Base-by-base conservation (phyloP, 1,140 invertebrate species). In the Trypoxylus dichotomus region DNA sequence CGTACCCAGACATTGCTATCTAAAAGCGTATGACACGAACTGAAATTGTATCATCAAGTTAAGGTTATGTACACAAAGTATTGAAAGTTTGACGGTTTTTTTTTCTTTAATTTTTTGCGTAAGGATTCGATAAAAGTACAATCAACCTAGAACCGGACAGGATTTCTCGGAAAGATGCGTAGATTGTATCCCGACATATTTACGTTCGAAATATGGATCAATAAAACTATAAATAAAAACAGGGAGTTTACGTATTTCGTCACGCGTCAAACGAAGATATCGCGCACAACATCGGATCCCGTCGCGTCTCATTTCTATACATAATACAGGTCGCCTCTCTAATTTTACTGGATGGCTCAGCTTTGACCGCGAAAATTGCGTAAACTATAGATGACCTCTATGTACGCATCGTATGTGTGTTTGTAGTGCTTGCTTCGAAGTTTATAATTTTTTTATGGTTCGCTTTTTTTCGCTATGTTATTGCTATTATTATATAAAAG, bases 401-500 rank as follows among this genome's bases (percentile, higher is more conserved):
- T 54, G 19, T 54, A 54, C 47, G 15, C 47, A 7, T 54, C 15
- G 47, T 15, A 19, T 54, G 19, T 54, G 47, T 54, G 19, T 54
- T 54, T 54, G 15, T 54, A 54, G 19, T 54, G n/a, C 47, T 54
- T 54, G 13, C 6, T 54, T 15, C 13, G 15, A 54, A 54, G 47
- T 54, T 54, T 54, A 19, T 19, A 54, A n/a, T n/a, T 54, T 54
- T 54, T 54, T 54, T 54, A 19, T 15, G 15, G 47, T 37, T n/a
- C 15, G 5, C 6, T 19, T 54, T 54, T 54, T 54, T 54, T 54
- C 47, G 32, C 32, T 0, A 8, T 54, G 47, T 54, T 54, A 19
- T 54, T 54, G 47, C 19, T 54, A 54, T 54, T 54, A 54, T 54
- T 54, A 54, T n/a, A 54, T 54, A 54, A 54, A 19, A 54, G 47